Evolutionary conservation across 2,888 invertebrate genomes (phyloP), one percentile per base, ranked within the genome.

Genomic region (Notodonta dromedarius): DNA sequence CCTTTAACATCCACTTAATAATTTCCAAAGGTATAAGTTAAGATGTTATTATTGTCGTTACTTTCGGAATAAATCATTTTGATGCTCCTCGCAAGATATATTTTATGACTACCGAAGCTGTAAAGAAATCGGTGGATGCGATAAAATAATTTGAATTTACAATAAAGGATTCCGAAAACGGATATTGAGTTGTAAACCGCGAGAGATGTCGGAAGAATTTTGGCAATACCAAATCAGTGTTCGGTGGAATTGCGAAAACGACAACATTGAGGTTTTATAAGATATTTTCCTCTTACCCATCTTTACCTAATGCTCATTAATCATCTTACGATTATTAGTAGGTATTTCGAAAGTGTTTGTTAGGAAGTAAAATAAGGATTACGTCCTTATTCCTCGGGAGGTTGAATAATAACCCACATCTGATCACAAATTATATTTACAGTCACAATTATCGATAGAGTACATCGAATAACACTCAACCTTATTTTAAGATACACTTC

Each of bases 61-160:
- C 82, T 77, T 84, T 79, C 67, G 74, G 77, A 82, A 85, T 89
- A 89, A 89, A 89, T 89, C 89, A 85, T 78, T 73, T 87, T 86
- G 86, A 84, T 84, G 79, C 77, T 78, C 82, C 82, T 84, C 80
- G 80, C 83, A 80, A 82, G 86, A 83, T 73, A 78, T 79, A 77
- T 74, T 85, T 88, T 88, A 89, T 83, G 78, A 82, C 83, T 84
- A 81, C 83, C 74, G 80, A 82, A 82, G 80, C 82, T 76, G 77
- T 85, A 82, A 87, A 82, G 73, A 80, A 76, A 80, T 82, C 83
- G 77, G 84, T 79, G 79, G 78, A 84, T 80, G 68, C 71, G 71
- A 71, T 71, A 78, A 74, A 74, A 78, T 78, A 82, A 81, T 78
- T 69, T 74, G 76, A 79, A 74, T 73, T 69, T 68, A 72, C 68